A percentile compares a stretch with the other conserved stretches of the same genome.
phyloP scores from a whole-genome alignment of 2,888 invertebrate species.

The Amblyteles armatorius region DNA sequence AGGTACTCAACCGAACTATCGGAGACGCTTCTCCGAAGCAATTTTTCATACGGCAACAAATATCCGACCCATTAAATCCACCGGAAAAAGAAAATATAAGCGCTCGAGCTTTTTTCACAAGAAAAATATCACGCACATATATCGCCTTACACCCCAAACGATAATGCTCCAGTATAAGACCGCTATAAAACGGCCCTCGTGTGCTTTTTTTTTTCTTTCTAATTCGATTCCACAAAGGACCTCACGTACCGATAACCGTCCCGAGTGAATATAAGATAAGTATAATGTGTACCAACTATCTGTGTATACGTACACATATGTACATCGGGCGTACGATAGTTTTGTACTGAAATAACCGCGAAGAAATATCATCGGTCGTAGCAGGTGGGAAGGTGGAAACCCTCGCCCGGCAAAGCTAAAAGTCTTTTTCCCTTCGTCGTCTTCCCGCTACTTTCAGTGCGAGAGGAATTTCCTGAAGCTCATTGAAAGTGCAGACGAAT shows the following conservation, averaged over 20 bases:
- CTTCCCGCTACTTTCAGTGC: constrained; percentile 23
- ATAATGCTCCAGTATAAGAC: constrained; percentile 6
- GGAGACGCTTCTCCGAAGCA: too few relatives aligned
- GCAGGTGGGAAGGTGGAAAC: constrained; percentile 40
- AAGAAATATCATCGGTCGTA: constrained; percentile 66
- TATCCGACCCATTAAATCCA: too few relatives aligned
- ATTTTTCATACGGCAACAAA: too few relatives aligned
- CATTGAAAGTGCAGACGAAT: constrained; percentile 56
- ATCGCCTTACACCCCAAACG: not conserved
- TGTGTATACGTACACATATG: constrained; percentile 12
- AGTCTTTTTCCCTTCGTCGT: constrained; percentile 57
- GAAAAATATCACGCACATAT: constrained; percentile 20
- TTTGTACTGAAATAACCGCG: constrained; percentile 59
- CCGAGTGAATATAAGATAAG: constrained; percentile 53
- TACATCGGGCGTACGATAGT: constrained; percentile 26
- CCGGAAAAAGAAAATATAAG: too few relatives aligned
- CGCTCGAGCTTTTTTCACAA: not conserved
- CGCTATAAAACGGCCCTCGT: constrained; percentile 22
- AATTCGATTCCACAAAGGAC: constrained; percentile 55
- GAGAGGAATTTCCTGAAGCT: constrained; percentile 48
- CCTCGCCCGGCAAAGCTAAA: constrained; percentile 51
- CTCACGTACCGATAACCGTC: constrained; percentile 61
- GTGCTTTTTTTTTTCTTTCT: constrained; percentile 31
- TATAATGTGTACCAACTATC: constrained; percentile 8
- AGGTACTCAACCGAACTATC: too few relatives aligned